Conservation (phyloP, 2,797 vertebrate genomes). For the Pseudocheirus occidentalis region DNA sequence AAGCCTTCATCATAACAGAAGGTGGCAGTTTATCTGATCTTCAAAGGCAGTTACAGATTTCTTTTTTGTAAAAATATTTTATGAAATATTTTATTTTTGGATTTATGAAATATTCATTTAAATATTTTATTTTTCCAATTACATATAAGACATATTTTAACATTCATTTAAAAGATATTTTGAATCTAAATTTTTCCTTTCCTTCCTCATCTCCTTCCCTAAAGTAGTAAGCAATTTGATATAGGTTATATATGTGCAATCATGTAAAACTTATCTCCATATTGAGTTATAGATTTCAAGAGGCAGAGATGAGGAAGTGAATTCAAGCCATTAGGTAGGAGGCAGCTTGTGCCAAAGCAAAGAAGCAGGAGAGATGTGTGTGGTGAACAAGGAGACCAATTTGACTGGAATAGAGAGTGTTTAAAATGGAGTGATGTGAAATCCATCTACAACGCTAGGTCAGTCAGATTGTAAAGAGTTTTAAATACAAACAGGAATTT, state of each 20-base stretch:
- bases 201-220: not conserved
- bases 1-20: not conserved
- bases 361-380: not conserved
- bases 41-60: not conserved
- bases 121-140: not conserved
- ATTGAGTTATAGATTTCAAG: not conserved
- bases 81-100: too few species aligned
- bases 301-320: not conserved
- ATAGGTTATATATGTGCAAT: not conserved
- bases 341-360: not conserved
- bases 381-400: not conserved
- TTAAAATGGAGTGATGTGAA: not conserved
- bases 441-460: not conserved
- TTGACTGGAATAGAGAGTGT: not conserved
- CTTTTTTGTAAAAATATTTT: not conserved
- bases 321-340: not conserved
- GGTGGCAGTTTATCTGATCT: not conserved
- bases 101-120: too few species aligned
- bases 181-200: not conserved
- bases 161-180: not conserved
- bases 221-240: not conserved
- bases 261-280: not conserved
- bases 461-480: not conserved
- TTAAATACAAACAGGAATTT: not conserved
- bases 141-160: not conserved